Conservation (phyloP, 2,888 invertebrate genomes). For the Scaptodrosophila latifasciaeformis region DNA sequence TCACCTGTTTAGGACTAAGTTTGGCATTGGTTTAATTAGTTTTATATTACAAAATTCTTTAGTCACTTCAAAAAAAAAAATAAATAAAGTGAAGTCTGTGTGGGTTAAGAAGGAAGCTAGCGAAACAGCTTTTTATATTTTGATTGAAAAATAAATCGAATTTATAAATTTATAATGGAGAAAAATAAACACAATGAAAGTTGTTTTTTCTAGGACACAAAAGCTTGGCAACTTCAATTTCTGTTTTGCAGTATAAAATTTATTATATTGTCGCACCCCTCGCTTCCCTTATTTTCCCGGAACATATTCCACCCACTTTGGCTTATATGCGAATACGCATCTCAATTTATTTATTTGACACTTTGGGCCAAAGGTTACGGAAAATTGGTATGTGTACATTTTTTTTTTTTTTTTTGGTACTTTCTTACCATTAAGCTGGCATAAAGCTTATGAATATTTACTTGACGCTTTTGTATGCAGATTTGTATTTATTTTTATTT, state of each 20-base stretch:
- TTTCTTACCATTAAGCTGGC: conserved; percentile 30
- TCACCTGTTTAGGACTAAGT: not conserved
- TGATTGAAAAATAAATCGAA: conserved; percentile 72
- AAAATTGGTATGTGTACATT: not conserved
- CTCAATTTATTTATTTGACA: conserved; percentile 27
- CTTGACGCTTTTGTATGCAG: conserved; percentile 45
- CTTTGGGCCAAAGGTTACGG: not conserved
- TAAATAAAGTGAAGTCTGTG: no score
- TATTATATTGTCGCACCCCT: conserved; percentile 25
- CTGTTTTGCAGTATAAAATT: conserved; percentile 30
- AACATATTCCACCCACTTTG: conserved; percentile 26
- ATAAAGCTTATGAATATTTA: conserved; percentile 62
- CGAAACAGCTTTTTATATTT: conserved; percentile 38
- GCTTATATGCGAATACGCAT: conserved; percentile 37
- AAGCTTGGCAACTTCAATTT: conserved; percentile 22
- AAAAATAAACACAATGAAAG: no score
- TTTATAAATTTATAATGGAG: conserved; percentile 66
- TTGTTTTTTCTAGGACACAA: no score
- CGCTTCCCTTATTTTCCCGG: conserved; percentile 1
- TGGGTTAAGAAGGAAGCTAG: no score
- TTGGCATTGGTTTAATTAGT: conserved; percentile 52
- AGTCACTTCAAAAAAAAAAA: no score
- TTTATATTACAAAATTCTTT: no score
- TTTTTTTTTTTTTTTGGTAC: conserved; percentile 1
- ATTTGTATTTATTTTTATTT: conserved; percentile 5